Percentiles rank a stretch among this genome's conserved stretches.
Conservation (phyloP, 2,113 vertebrate species). For the Saguinus imperator region DNA sequence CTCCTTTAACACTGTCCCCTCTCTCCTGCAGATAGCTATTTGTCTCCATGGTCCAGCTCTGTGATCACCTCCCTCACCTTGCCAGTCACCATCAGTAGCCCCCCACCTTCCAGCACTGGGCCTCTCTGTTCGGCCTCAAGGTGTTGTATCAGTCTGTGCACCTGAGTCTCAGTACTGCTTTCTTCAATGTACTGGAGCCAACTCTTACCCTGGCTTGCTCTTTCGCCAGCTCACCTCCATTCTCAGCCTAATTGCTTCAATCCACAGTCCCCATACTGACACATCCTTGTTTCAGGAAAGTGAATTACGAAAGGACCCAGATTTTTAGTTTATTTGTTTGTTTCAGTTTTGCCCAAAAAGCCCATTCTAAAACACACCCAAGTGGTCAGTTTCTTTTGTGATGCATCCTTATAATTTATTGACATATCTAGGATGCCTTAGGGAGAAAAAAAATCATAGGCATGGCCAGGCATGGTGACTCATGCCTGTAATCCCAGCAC, state of each 20-base stretch:
- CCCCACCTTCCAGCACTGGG: background rate
- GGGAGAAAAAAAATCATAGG: background rate
- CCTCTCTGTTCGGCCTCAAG: too few species aligned
- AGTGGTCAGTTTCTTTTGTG: background rate
- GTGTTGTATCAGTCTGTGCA: background rate
- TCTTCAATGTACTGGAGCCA: background rate
- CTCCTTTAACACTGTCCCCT: background rate
- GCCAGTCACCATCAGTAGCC: background rate
- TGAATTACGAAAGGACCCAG: background rate
- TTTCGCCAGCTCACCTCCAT: background rate
- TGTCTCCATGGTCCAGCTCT: background rate
- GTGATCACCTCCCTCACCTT: background rate
- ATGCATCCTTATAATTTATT: background rate
- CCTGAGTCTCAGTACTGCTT: background rate
- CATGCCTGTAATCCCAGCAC: too few species aligned
- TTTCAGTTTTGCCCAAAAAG: slow-evolving; percentile 28
- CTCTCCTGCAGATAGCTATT: background rate
- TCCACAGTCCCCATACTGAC: background rate
- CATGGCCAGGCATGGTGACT: too few species aligned
- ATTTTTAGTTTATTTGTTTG: background rate
- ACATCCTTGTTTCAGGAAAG: background rate
- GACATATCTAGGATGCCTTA: background rate
- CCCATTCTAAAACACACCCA: background rate
- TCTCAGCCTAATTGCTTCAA: background rate
- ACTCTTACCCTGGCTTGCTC: background rate